These are phyloP conservation scores for Hyposoter didymator DNA, from an alignment of 2,888 invertebrate species.

Conservation along the genomic window DNA sequence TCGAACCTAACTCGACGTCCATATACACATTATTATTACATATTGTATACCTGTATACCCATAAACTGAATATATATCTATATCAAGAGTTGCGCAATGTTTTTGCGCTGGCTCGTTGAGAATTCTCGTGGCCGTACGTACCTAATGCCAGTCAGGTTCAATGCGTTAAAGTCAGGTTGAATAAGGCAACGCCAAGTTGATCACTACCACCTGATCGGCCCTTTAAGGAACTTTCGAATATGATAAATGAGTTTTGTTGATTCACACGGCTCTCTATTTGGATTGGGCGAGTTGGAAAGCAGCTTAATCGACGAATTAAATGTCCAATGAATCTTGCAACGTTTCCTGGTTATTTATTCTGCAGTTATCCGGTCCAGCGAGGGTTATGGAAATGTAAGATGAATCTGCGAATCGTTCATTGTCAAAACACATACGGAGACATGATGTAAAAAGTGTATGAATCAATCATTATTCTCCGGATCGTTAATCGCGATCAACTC, in stretches of 20 bases:
- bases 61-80: constrained; percentile 28
- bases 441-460: background rate
- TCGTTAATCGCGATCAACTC: constrained; percentile 28
- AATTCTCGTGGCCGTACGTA: constrained; percentile 41
- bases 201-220: constrained; percentile 7
- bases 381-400: background rate
- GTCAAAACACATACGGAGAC: background rate
- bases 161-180: background rate
- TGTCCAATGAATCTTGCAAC: background rate
- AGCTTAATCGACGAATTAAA: constrained; percentile 26
- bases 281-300: background rate
- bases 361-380: background rate
- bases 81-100: constrained; percentile 63
- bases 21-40: constrained; percentile 36
- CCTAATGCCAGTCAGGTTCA: constrained; percentile 38
- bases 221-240: constrained; percentile 27
- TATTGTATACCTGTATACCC: constrained; percentile 25
- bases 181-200: background rate
- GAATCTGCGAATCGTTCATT: background rate
- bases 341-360: background rate
- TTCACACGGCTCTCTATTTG: constrained; percentile 4
- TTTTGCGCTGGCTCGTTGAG: constrained; percentile 59
- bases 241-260: constrained; percentile 36
- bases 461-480: constrained; percentile 24
- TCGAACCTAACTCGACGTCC: constrained; percentile 54